Evolutionary conservation across 1,140 invertebrate species (phyloP).

Genomic region (Drosophila varians): DNA sequence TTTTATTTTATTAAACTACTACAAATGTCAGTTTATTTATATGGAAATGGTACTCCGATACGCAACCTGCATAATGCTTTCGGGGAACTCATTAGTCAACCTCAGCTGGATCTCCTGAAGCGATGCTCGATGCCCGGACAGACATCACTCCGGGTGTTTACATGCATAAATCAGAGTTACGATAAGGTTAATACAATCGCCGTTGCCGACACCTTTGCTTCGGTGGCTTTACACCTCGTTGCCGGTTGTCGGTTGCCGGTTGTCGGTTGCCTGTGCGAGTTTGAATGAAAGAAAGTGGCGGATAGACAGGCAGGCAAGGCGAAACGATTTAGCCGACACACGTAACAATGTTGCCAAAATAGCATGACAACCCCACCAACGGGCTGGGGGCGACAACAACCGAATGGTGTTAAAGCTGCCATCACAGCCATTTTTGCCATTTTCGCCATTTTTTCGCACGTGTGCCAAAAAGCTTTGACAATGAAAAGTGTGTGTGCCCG

Average conservation of each 20-base stretch:
- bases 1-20: too few species aligned
- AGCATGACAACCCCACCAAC: constrained; percentile 64
- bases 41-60: constrained; percentile 2
- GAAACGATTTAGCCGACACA: constrained; percentile 54
- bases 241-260: constrained; percentile 10
- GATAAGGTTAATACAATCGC: constrained; percentile 74
- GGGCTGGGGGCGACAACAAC: constrained; percentile 20
- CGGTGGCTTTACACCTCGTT: constrained; percentile 65
- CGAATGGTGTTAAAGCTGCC: constrained; percentile 56
- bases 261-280: constrained; percentile 33
- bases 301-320: constrained; percentile 33
- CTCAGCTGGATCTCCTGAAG: constrained; percentile 1
- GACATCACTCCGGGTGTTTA: constrained; percentile 40
- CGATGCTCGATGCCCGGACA: constrained; percentile 34
- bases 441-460: constrained; percentile 62
- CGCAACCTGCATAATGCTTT: background rate
- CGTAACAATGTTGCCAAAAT: constrained; percentile 76
- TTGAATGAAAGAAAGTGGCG: constrained; percentile 41
- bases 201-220: constrained; percentile 18
- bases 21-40: constrained; percentile 1
- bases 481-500: constrained; percentile 61
- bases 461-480: constrained; percentile 65
- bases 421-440: constrained; percentile 27
- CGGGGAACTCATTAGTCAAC: constrained; percentile 42
- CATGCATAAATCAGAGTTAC: constrained; percentile 66